Conservation (phyloP, 2,797 vertebrate genomes). For the Mormyrops attenuatus region DNA sequence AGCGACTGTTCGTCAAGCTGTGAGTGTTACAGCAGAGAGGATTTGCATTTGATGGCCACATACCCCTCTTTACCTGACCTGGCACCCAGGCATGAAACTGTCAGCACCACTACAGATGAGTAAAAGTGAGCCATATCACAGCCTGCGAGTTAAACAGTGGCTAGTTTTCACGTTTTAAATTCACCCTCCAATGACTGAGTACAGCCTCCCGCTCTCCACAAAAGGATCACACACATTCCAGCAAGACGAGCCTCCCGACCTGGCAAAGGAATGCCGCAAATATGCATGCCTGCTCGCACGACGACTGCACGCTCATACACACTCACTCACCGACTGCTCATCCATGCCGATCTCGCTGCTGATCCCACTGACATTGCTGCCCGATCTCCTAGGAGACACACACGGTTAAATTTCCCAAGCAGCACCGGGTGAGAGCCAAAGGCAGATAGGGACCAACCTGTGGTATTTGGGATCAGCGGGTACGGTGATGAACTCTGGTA, state of each 20-base stretch:
- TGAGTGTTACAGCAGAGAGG: neutral
- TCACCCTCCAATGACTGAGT: neutral
- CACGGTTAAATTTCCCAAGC: neutral
- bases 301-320: constrained; percentile 1
- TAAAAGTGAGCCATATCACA: neutral
- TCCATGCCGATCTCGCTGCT: constrained; percentile 86
- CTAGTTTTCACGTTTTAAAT: neutral
- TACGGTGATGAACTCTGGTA: constrained; percentile 82
- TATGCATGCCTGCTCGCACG: neutral
- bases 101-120: neutral
- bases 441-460: constrained; percentile 64
- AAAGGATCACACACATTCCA: neutral
- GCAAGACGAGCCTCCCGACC: neutral
- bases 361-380: constrained; percentile 86
- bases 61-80: neutral
- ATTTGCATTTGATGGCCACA: neutral
- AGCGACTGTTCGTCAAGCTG: constrained; percentile 65
- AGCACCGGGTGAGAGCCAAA: no score
- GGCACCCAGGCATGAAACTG: neutral
- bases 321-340: constrained; percentile 73
- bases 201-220: neutral
- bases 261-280: neutral
- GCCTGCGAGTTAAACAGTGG: neutral
- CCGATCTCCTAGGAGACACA: constrained; percentile 71
- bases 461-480: constrained; percentile 82